phyloP scores from a whole-genome alignment of 2,888 invertebrate genomes.

The Cerceris ruficornis region DNA sequence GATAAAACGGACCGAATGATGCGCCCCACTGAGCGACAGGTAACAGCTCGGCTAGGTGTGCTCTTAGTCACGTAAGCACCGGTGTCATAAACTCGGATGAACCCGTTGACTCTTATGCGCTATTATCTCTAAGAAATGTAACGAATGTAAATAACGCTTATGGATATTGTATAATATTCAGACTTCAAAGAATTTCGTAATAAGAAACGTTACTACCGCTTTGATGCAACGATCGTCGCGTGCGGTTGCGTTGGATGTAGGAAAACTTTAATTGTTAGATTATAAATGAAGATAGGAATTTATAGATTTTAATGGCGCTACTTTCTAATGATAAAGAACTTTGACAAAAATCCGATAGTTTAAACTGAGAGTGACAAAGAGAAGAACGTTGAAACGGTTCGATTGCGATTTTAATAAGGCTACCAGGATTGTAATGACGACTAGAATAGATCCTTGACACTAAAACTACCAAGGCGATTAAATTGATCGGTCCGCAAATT shows the following conservation, averaged over 20 bases:
- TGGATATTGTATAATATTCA: constrained; percentile 22
- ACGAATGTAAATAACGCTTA: constrained; percentile 15
- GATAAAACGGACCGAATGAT: neutral
- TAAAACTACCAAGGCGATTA: no score
- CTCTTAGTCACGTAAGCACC: neutral
- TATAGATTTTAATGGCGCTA: no score
- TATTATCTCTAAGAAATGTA: constrained; percentile 10
- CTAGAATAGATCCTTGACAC: no score
- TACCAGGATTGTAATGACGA: no score
- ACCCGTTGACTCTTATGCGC: neutral
- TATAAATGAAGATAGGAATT: no score
- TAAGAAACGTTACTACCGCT: constrained; percentile 1
- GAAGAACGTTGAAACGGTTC: no score
- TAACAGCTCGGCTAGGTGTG: neutral
- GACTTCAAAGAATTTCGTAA: constrained; percentile 22
- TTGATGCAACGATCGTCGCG: neutral
- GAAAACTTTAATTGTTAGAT: no score
- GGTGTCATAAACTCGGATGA: neutral
- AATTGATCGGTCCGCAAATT: no score
- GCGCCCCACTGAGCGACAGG: neutral
- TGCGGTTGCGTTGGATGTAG: neutral
- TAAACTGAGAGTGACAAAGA: no score
- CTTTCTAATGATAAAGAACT: no score
- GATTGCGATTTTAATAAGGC: no score
- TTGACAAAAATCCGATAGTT: no score